Evolutionary conservation across 2,888 invertebrate species (phyloP).

Genomic region (Synergus japonicus): DNA sequence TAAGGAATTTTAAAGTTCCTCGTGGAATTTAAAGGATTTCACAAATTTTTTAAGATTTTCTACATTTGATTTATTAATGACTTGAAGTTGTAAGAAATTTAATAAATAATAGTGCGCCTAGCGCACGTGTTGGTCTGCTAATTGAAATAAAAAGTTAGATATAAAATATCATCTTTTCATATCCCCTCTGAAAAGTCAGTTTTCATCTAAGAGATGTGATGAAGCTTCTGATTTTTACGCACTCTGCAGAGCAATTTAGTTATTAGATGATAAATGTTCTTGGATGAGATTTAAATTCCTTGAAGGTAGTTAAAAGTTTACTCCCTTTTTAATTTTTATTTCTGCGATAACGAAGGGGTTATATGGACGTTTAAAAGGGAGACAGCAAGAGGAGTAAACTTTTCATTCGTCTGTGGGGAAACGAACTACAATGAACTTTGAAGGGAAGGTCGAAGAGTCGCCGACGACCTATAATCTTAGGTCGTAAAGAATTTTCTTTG

Average conservation of each 20-base stretch:
- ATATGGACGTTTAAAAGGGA: not conserved
- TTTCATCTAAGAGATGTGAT: not conserved
- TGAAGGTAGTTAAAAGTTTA: not conserved
- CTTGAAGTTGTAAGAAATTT: too few species aligned
- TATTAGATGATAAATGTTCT: not conserved
- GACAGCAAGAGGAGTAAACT: constrained; percentile 15
- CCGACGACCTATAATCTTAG: constrained; percentile 29
- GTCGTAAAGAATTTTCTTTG: constrained; percentile 31
- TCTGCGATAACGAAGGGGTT: constrained; percentile 10
- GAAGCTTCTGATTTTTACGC: not conserved
- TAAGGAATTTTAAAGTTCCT: too few species aligned
- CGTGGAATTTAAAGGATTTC: too few species aligned
- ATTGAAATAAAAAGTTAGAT: not conserved
- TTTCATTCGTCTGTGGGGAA: constrained; percentile 38
- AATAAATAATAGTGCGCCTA: too few species aligned
- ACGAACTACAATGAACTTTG: constrained; percentile 25
- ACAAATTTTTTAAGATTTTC: too few species aligned
- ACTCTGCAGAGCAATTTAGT: not conserved
- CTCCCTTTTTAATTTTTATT: not conserved
- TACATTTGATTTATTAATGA: too few species aligned
- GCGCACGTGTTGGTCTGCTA: too few species aligned
- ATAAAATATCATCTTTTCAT: not conserved
- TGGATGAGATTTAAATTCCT: not conserved
- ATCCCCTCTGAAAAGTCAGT: not conserved
- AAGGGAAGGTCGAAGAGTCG: constrained; percentile 23